Evolutionary conservation across 2,113 vertebrate species (phyloP).

Genomic region (Alces alces): DNA sequence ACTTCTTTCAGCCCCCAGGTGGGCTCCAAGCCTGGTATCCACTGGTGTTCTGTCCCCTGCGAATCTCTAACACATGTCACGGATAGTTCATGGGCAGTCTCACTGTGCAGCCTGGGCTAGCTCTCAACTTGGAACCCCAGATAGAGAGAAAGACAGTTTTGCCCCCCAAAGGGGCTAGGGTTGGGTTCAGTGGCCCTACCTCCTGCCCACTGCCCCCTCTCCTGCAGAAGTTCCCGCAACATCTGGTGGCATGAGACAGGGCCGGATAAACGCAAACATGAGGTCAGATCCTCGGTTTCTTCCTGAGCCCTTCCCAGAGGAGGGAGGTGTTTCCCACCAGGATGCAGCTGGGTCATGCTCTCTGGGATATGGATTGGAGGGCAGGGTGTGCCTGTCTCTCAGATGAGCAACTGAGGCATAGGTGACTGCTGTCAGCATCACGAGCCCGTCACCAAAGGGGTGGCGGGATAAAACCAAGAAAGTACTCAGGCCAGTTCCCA

Average conservation of each 20-base stretch:
- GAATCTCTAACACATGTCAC: background rate
- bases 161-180: background rate
- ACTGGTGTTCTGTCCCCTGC: background rate
- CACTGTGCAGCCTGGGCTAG: background rate
- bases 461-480: background rate
- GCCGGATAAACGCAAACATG: background rate
- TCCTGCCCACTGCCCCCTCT: background rate
- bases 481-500: background rate
- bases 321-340: background rate
- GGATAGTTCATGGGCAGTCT: background rate
- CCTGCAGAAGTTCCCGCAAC: background rate
- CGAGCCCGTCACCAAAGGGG: background rate
- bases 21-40: background rate
- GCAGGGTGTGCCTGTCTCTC: background rate
- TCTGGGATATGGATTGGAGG: background rate
- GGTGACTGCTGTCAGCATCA: background rate
- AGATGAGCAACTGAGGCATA: background rate
- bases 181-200: background rate
- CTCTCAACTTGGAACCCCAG: background rate
- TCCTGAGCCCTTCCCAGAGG: conserved; percentile 1
- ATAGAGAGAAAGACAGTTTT: background rate
- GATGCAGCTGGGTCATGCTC: background rate
- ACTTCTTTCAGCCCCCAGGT: background rate
- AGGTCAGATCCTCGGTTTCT: conserved; percentile 21
- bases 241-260: background rate